Conservation (phyloP, 2,113 vertebrate species). For the Callipepla californica region DNA sequence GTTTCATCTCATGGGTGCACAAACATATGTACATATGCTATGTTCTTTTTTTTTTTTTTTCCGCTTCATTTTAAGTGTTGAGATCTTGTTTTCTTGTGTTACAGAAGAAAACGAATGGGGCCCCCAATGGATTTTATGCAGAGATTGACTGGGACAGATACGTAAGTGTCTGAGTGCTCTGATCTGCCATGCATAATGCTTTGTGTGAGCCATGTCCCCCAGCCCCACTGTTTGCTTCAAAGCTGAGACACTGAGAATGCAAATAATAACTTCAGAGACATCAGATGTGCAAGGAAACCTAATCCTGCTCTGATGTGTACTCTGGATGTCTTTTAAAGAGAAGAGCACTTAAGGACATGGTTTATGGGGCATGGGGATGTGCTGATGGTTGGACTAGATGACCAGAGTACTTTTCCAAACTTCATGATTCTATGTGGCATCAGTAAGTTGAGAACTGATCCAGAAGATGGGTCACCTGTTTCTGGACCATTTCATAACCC, state of each 20-base stretch:
- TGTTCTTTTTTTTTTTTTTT: not conserved
- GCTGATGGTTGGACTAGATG: too few species aligned
- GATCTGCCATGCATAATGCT: not conserved
- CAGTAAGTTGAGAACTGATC: too few species aligned
- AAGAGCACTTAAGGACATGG: too few species aligned
- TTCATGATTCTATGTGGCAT: too few species aligned
- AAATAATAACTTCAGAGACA: not conserved
- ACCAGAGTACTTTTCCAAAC: too few species aligned
- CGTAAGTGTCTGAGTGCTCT: slow-evolving; percentile 81
- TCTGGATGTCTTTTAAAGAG: too few species aligned
- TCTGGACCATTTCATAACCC: not conserved
- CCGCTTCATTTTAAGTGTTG: not conserved
- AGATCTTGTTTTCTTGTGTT: slow-evolving; percentile 62
- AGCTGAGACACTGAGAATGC: too few species aligned
- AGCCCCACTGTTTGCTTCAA: not conserved
- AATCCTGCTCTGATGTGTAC: not conserved
- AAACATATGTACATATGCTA: not conserved
- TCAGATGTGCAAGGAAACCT: not conserved
- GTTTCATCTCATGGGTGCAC: not conserved
- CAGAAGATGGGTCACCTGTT: too few species aligned
- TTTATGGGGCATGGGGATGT: too few species aligned
- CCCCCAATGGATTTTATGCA: slow-evolving; percentile 95
- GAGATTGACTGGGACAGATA: slow-evolving; percentile 99
- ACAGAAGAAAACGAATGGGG: slow-evolving; percentile 95
- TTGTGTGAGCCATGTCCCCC: accelerated